Evolutionary conservation across 2,888 invertebrate genomes (phyloP), one percentile per base, ranked within the genome.

Genomic region (Agriopis aurantiaria): DNA sequence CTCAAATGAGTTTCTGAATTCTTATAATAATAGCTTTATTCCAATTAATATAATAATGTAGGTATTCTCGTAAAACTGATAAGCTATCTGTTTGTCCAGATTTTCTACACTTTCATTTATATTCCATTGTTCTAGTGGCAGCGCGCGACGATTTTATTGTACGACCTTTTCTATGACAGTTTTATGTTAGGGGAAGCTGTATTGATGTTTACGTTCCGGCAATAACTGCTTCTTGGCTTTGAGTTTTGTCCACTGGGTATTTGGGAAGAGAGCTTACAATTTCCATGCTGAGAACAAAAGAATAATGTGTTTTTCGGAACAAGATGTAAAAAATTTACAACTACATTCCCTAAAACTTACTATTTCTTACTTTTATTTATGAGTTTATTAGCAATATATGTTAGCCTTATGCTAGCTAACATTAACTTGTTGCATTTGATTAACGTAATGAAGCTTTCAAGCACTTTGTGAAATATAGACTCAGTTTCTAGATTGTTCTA

Each of bases 161-260:
- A 14, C 11, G 14, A 33, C 55, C 33, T 55, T 55, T 57, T 23
- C 40, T 46, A 23, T 14, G 11, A n/a, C 58, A 17, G 11, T 43
- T 57, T 55, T 55, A 55, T 57, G 74, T 74, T 71, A 72, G 78
- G 63, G 71, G 33, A 33, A 78, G 69, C 74, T 78, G 80, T 88
- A 85, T 88, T 86, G 81, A 80, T 88, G 77, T 87, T 89, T 86
- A 82, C 84, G 77, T 78, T 78, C 78, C 62, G 74, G 82, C 86
- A 86, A 88, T 88, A 88, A 84, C 84, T 78, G 80, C 81, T 80
- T 76, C 78, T 79, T 75, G 68, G 53, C 65, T 65, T 45, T 53
- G 48, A 46, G 64, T 33, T 57, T 41, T 51, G 11, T 33, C 49
- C 17, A 23, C 17, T 0, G 17, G 17, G 17, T 23, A 23, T 23